phyloP scores from a whole-genome alignment of 2,888 invertebrate species.

The Campoplex capitator region DNA sequence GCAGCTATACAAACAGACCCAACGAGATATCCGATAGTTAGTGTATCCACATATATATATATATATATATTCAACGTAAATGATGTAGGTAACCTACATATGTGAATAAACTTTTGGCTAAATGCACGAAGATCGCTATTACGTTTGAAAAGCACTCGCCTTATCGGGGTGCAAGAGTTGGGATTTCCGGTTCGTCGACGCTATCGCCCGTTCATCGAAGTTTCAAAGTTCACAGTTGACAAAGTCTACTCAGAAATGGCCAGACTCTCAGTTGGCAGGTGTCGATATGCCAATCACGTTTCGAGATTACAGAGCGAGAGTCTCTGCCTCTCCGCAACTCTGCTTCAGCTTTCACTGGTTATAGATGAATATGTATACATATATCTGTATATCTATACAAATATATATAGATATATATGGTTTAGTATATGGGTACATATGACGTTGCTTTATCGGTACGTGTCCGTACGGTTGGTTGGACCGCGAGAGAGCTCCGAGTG shows the following conservation, averaged over 20 bases:
- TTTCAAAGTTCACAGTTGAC: constrained; percentile 72
- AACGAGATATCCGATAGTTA: not conserved
- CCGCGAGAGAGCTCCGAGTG: constrained; percentile 50
- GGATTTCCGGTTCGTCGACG: constrained; percentile 60
- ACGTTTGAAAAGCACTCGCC: constrained; percentile 46
- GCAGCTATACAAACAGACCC: not conserved
- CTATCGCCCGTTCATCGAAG: constrained; percentile 63
- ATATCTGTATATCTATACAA: not conserved
- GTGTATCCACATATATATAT: not conserved
- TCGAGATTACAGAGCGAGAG: constrained; percentile 72
- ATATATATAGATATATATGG: not conserved
- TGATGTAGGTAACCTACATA: constrained; percentile 19
- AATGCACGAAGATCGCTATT: constrained; percentile 62
- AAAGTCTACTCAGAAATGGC: constrained; percentile 72
- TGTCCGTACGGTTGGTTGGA: constrained; percentile 66
- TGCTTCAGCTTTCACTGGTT: constrained; percentile 43
- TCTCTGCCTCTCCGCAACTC: constrained; percentile 33
- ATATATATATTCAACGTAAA: not conserved
- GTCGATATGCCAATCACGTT: constrained; percentile 80
- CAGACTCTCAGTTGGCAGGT: constrained; percentile 72
- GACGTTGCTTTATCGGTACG: constrained; percentile 67
- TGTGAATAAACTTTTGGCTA: constrained; percentile 32
- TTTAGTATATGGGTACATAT: constrained; percentile 29
- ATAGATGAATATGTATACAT: constrained; percentile 8
- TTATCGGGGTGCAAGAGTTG: constrained; percentile 44